Evolutionary conservation across 2,113 vertebrate genomes (phyloP).

Genomic region (Tyto alba): DNA sequence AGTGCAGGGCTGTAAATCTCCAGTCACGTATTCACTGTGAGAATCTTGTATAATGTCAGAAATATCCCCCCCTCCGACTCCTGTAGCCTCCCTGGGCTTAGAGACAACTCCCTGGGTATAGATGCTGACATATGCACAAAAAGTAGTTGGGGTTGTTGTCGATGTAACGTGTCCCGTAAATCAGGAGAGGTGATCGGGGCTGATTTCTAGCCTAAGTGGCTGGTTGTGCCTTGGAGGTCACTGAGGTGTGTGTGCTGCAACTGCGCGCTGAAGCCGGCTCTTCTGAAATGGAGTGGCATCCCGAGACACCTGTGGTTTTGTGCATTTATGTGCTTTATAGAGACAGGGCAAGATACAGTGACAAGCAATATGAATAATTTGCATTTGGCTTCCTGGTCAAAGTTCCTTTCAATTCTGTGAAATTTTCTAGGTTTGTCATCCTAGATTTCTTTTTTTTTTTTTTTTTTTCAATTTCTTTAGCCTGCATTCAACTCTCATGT

Average conservation of each 20-base stretch:
- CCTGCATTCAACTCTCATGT: neutral
- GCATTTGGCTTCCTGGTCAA: neutral
- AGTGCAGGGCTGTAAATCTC: neutral
- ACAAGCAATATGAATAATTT: neutral
- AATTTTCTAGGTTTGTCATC: neutral
- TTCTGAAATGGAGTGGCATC: fast-evolving
- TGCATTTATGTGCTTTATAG: fast-evolving
- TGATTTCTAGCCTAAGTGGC: neutral
- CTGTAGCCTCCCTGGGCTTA: neutral
- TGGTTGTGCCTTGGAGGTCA: neutral
- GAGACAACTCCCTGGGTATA: neutral
- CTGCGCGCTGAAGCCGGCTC: neutral
- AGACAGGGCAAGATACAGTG: neutral
- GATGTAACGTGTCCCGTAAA: fast-evolving
- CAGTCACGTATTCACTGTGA: neutral
- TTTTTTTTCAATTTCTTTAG: neutral
- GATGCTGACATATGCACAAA: fast-evolving
- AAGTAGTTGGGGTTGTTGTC: fast-evolving
- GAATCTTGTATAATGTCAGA: neutral
- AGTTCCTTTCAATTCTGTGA: neutral
- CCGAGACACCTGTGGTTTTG: fast-evolving
- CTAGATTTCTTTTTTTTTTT: neutral
- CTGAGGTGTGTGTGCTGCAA: neutral
- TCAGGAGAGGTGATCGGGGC: neutral
- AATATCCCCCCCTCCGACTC: neutral